These are phyloP conservation scores for Poeciliopsis turrubarensis DNA, from an alignment of 2,113 vertebrate genomes.

Conservation along the genomic window DNA sequence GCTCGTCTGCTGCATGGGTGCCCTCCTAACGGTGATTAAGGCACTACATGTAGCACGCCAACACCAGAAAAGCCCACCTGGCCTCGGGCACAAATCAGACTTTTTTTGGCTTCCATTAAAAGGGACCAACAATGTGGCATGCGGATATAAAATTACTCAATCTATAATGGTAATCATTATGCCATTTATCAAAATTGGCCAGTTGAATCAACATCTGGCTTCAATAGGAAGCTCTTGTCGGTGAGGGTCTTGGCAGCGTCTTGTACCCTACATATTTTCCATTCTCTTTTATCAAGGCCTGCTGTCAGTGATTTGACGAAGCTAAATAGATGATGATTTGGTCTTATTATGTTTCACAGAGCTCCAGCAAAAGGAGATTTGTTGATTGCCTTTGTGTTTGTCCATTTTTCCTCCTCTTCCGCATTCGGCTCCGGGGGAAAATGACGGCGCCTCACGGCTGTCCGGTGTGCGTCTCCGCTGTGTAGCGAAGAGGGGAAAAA, in stretches of 20 bases:
- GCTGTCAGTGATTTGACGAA: constrained; percentile 85
- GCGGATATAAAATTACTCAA: constrained; percentile 78
- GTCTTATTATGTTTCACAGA: constrained; percentile 76
- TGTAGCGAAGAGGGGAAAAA: constrained; percentile 31
- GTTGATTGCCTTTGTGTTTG: constrained; percentile 75
- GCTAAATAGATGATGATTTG: constrained; percentile 82
- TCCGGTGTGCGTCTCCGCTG: constrained; percentile 38
- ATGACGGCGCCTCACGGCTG: constrained; percentile 46
- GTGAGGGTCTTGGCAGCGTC: constrained; percentile 79
- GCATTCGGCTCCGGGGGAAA: constrained; percentile 32
- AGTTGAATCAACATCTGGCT: constrained; percentile 85
- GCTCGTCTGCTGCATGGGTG: constrained; percentile 25
- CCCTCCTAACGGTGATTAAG: constrained; percentile 35
- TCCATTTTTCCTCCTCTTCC: constrained; percentile 16
- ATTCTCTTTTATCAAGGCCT: constrained; percentile 76
- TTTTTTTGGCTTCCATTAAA: constrained; percentile 78
- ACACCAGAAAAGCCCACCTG: constrained; percentile 69
- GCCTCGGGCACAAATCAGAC: constrained; percentile 63
- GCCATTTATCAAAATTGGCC: constrained; percentile 84
- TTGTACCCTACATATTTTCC: constrained; percentile 82
- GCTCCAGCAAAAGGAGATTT: constrained; percentile 66
- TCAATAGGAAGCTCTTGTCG: constrained; percentile 79
- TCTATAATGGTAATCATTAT: constrained; percentile 79
- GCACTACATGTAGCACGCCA: constrained; percentile 46
- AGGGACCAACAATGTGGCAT: constrained; percentile 69